Conservation (phyloP, 2,797 vertebrate genomes). For the Gouania willdenowi region DNA sequence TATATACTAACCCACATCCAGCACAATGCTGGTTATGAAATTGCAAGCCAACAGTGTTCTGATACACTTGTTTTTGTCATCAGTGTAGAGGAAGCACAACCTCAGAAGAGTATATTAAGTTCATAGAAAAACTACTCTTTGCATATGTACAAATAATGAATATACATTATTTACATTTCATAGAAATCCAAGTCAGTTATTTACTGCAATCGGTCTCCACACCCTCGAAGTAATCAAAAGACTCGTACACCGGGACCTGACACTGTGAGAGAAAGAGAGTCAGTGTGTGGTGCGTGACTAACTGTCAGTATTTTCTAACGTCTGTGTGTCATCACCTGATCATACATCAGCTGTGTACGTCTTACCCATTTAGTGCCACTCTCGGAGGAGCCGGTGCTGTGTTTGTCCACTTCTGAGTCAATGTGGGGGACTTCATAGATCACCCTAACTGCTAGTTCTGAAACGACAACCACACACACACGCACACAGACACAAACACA, state of each 20-base stretch:
- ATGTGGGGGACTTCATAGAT: conserved; percentile 57
- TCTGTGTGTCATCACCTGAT: too few species aligned
- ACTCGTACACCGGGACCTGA: conserved; percentile 56
- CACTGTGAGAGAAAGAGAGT: conserved; percentile 22
- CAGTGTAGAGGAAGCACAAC: too few species aligned
- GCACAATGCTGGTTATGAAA: too few species aligned
- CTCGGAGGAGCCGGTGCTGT: conserved; percentile 48
- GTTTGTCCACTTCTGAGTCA: conserved; percentile 51
- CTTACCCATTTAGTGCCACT: conserved; percentile 66
- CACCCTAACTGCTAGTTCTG: conserved; percentile 32
- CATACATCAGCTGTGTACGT: too few species aligned
- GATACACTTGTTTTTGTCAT: too few species aligned
- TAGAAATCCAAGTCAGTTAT: not conserved
- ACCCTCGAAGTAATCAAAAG: conserved; percentile 46
- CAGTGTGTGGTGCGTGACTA: too few species aligned
- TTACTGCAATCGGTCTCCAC: conserved; percentile 23
- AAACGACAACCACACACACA: not conserved
- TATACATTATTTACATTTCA: conserved; percentile 13
- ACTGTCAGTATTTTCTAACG: too few species aligned
- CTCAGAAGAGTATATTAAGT: not conserved
- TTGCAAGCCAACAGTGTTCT: too few species aligned
- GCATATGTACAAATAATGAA: not conserved
- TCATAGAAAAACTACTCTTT: conserved; percentile 32
- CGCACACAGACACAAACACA: not conserved
- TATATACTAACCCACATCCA: too few species aligned